Evolutionary conservation across 1,140 invertebrate species (phyloP), one percentile per base, ranked within the genome.

Genomic region (Drosophila grimshawi): DNA sequence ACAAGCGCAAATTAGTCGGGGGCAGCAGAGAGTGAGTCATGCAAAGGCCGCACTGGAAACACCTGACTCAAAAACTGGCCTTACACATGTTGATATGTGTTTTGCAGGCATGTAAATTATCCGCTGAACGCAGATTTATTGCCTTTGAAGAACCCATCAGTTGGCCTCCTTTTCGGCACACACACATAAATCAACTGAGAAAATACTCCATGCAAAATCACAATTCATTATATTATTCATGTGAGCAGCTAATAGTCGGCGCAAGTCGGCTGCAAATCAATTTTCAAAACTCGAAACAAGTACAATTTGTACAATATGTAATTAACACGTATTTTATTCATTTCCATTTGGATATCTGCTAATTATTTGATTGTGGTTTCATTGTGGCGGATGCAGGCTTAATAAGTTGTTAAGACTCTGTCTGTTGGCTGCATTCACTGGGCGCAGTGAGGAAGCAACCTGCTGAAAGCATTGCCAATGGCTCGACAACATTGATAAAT

Each of bases 401-500:
- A 19, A 27, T 29, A 3, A 4, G 19, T 48, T 29, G 11, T 3
- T 48, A 11, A 2, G 2, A n/a, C 39, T n/a, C 10, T 43, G 39
- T 43, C 19, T 19, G 39, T 43, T 43, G 39, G n/a, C 39, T 43
- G 39, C 10, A 43, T n/a, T 6, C 39, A 43, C 19, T 19, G 19
- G 19, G 19, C 19, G 19, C 19, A 19, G n/a, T 43, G 39, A 43
- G n/a, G 39, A 19, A 37, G 19, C 43, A 46, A 60, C 30, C 43
- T 60, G 43, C 29, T 35, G n/a, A 11, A 46, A 7, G 10, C 27
- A n/a, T 8, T 30, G 39, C 39, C 37, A 32, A 3, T 30, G 45
- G 48, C 35, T 10, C 35, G 61, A 19, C 49, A 56, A 57, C 35
- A n/a, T 37, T 7, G 35, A 61, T 32, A 49, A 59, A 35, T 32